phyloP scores from a whole-genome alignment of 2,888 invertebrate genomes.

The Lasioglossum pauxillum region DNA sequence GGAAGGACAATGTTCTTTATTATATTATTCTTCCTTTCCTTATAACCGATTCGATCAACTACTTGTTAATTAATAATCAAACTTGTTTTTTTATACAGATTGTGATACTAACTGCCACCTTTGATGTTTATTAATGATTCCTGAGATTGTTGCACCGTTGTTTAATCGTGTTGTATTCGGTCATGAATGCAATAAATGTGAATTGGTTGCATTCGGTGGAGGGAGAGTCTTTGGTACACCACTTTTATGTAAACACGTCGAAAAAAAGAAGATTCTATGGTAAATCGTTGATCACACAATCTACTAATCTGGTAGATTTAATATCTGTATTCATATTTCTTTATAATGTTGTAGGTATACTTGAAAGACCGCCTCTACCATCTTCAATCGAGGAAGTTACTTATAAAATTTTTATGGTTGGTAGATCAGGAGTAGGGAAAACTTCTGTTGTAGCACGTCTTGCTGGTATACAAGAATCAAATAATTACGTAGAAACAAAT shows the following conservation, averaged over 20 bases:
- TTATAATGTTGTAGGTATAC: conserved; percentile 81
- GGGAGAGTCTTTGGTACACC: conserved; percentile 77
- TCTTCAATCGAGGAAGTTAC: conserved; percentile 85
- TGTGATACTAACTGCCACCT: too few species aligned
- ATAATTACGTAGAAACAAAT: conserved; percentile 83
- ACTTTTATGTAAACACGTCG: conserved; percentile 75
- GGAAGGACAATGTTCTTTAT: background rate
- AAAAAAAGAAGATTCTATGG: conserved; percentile 78
- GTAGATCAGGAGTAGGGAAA: conserved; percentile 86
- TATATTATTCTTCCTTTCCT: background rate
- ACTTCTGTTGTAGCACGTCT: conserved; percentile 85
- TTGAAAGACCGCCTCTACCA: conserved; percentile 85
- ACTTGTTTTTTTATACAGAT: background rate
- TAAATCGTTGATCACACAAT: conserved; percentile 36
- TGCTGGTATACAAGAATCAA: conserved; percentile 83
- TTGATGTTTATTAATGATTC: conserved; percentile 1
- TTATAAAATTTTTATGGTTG: conserved; percentile 86
- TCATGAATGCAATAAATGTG: conserved; percentile 74
- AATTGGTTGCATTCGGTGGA: conserved; percentile 78
- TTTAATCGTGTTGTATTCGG: background rate
- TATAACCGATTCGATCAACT: background rate
- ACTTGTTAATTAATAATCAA: background rate
- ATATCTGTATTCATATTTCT: background rate
- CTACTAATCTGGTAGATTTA: background rate
- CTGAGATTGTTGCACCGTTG: background rate